Base-by-base conservation (phyloP, 2,888 invertebrate genomes). In the Scaptomyza cyrtandrae region DNA sequence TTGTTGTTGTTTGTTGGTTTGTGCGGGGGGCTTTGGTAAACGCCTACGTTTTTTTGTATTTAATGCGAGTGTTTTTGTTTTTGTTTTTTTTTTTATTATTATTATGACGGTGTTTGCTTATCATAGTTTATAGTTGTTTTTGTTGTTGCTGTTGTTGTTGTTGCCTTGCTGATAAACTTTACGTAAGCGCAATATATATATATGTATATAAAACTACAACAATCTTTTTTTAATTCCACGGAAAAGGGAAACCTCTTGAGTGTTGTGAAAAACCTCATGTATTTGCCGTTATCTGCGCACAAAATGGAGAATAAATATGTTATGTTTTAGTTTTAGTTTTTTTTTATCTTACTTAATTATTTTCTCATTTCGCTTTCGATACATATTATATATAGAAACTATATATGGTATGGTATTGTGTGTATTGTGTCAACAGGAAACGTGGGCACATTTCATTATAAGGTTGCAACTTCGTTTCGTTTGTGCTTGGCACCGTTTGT, bases 1-100 rank as follows among this genome's bases (percentile, higher is more conserved):
- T 31, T 31, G 31, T 31, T 31, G 31, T 9, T 31, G 31, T 31
- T 31, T 6, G 5, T 31, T 9, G 5, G 27, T 29, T 53, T 24
- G 3, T 24, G 24, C 5, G 24, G 3, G 24, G 24, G 24, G 24
- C 24, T 70, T 78, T 69, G 81, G 89, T 83, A 72, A 86, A 83
- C 89, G 88, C 89, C 89, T 89, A 89, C 87, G 80, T 79, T 87
- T 87, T 87, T 72, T 19, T 19, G 19, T 19, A 19, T 19, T 19
- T 19, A 19, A 19, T 19, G 19, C 19, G 19, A 19, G 19, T 67
- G 49, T 76, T 66, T 59, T 11, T 54, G 37, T 59, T 45, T 41
- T 46, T 31, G 71, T 66, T 59, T 11, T 54, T 33, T 59, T 45
- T 41, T 46, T 31, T 53, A 45, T 45, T 71, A 65, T 71, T 83